Conservation (phyloP, 2,797 vertebrate species). For the Rhinogobio ventralis region DNA sequence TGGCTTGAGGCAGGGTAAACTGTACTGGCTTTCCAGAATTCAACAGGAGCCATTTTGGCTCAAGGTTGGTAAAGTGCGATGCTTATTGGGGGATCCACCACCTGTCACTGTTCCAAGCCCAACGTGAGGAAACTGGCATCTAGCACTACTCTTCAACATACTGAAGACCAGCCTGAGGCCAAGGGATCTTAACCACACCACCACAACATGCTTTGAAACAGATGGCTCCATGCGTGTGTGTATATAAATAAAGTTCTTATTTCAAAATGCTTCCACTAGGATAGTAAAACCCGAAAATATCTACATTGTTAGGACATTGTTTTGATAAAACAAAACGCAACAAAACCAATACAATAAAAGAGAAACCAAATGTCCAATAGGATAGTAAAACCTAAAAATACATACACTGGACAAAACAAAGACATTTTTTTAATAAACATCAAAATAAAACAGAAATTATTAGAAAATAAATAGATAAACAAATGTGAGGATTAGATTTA, state of each 20-base stretch:
- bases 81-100: slow-evolving; percentile 11
- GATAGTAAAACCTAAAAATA: too few species aligned
- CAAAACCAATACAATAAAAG: too few species aligned
- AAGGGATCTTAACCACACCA: neutral
- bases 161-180: slow-evolving; percentile 8
- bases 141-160: slow-evolving; percentile 13
- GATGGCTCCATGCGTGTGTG: slow-evolving; percentile 22
- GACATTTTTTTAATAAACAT: neutral
- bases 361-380: too few species aligned
- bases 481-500: neutral
- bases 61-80: neutral
- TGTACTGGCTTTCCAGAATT: neutral
- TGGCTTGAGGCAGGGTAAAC: slow-evolving; percentile 29
- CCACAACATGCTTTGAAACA: neutral
- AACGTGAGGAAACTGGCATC: slow-evolving; percentile 12
- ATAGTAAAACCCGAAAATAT: neutral
- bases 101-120: slow-evolving; percentile 19
- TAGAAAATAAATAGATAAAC: neutral
- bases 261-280: neutral
- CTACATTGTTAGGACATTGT: neutral
- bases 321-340: neutral
- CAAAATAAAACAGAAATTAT: neutral
- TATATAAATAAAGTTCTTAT: neutral
- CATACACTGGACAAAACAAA: too few species aligned
- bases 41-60: slow-evolving; percentile 1